Conservation (phyloP, 2,797 vertebrate genomes). For the Tinamus major region DNA sequence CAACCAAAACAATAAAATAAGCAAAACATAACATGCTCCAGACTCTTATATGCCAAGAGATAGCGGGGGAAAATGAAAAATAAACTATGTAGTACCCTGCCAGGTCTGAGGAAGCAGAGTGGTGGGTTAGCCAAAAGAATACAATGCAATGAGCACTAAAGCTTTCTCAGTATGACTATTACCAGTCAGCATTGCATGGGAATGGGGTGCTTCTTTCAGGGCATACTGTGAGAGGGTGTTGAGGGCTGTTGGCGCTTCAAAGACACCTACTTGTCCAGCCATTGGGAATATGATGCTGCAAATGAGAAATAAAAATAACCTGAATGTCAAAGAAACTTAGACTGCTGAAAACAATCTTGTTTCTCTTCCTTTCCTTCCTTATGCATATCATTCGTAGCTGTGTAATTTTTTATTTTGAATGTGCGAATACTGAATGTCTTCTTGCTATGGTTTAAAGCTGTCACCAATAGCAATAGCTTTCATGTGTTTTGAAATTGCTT, state of each 20-base stretch:
- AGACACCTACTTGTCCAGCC: background rate
- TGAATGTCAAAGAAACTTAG: background rate
- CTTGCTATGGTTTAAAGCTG: background rate
- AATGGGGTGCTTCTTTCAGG: background rate
- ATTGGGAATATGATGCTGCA: background rate
- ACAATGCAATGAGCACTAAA: background rate
- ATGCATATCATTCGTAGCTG: background rate
- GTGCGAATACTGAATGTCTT: background rate
- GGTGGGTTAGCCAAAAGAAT: background rate
- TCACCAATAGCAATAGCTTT: background rate
- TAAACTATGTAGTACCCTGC: fast-evolving
- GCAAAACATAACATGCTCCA: background rate
- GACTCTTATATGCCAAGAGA: background rate
- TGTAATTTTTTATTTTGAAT: background rate
- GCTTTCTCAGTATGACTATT: background rate
- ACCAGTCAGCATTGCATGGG: background rate
- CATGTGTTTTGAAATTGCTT: background rate
- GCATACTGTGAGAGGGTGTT: background rate
- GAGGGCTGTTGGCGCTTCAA: background rate
- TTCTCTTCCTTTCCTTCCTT: background rate
- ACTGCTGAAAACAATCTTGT: background rate
- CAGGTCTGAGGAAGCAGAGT: background rate
- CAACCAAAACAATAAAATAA: background rate
- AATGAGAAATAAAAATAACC: background rate
- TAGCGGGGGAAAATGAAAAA: background rate